Percentiles rank a stretch among this genome's conserved stretches.
Evolutionary conservation across 2,113 vertebrate species (phyloP).

Genomic region (Callopanchax toddi): DNA sequence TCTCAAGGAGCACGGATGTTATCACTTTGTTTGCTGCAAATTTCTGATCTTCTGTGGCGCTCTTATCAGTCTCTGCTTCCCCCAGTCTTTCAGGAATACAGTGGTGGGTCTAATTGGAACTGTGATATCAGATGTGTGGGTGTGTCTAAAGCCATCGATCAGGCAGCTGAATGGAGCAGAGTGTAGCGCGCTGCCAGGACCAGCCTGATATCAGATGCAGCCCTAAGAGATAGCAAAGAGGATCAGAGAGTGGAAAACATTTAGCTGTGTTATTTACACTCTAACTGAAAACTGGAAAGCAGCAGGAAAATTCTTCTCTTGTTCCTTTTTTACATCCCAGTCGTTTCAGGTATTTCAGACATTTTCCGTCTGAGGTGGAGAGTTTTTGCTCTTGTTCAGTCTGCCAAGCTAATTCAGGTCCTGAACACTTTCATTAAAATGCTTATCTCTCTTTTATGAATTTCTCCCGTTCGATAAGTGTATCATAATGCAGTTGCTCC

Average conservation of each 20-base stretch:
- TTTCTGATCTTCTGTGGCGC: conserved; percentile 2
- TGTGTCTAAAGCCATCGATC: conserved; percentile 44
- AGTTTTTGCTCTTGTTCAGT: not conserved
- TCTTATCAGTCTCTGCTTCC: conserved; percentile 15
- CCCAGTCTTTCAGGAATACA: conserved; percentile 15
- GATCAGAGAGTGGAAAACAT: conserved; percentile 40
- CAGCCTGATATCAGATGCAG: conserved; percentile 40
- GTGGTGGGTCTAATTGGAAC: conserved; percentile 37
- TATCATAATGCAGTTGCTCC: too few relatives aligned
- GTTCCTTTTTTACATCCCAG: conserved; percentile 8
- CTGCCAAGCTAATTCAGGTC: not conserved
- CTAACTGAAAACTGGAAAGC: conserved; percentile 20
- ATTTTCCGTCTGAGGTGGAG: not conserved
- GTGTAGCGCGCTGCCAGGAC: conserved; percentile 31
- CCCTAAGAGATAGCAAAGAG: conserved; percentile 29
- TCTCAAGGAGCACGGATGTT: conserved; percentile 26
- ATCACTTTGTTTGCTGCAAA: not conserved
- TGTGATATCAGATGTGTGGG: conserved; percentile 24
- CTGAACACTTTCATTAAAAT: not conserved
- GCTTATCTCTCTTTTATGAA: not conserved
- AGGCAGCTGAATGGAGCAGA: conserved; percentile 21
- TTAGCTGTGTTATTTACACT: conserved; percentile 43
- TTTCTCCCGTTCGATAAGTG: not conserved
- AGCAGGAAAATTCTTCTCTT: conserved; percentile 16
- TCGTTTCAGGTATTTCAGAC: conserved; percentile 1